phyloP scores from a whole-genome alignment of 2,888 invertebrate genomes.

The Glyphotaelius pellucidus region DNA sequence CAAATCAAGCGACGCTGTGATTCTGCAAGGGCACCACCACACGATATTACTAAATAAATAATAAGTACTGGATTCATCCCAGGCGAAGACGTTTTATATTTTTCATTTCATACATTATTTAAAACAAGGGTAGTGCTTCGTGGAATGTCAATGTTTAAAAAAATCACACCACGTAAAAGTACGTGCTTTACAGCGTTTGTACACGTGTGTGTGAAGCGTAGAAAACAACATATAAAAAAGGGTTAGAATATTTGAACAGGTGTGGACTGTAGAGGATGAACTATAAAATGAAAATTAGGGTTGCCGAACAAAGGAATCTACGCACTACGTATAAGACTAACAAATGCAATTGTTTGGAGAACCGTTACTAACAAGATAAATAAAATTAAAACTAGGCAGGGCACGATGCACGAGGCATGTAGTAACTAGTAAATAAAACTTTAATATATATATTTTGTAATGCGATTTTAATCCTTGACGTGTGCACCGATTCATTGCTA shows the following conservation, averaged over 20 bases:
- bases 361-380: too few species aligned
- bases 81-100: neutral
- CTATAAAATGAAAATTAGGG: too few species aligned
- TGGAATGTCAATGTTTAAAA: neutral
- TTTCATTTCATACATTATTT: slow-evolving; percentile 11
- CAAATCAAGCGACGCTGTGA: slow-evolving; percentile 38
- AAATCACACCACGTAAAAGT: neutral
- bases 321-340: too few species aligned
- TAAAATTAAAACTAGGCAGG: too few species aligned
- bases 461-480: too few species aligned
- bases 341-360: too few species aligned
- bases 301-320: too few species aligned
- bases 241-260: neutral
- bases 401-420: too few species aligned
- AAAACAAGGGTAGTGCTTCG: neutral
- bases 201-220: neutral
- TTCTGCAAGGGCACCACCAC: slow-evolving; percentile 14
- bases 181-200: too few species aligned
- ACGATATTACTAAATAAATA: slow-evolving; percentile 37
- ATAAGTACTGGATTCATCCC: slow-evolving; percentile 20
- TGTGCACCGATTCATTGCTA: too few species aligned
- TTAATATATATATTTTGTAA: too few species aligned
- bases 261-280: neutral
- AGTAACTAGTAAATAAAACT: too few species aligned
- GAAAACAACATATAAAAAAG: neutral